Base-by-base conservation (phyloP, 2,797 vertebrate genomes). In the Centropyge bicolor region DNA sequence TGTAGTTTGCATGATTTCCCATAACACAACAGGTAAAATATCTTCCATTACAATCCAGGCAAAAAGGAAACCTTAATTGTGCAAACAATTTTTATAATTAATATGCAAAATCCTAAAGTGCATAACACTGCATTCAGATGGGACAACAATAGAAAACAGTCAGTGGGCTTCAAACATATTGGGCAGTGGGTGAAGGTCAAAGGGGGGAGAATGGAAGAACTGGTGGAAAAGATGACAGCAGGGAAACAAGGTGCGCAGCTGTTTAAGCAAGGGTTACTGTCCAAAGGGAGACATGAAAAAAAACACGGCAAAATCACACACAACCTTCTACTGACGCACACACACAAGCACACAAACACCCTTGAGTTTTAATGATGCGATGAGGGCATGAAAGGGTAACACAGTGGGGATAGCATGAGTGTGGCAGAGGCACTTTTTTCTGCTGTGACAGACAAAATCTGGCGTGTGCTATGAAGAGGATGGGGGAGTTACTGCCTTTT, bases 381-480 rank as follows among this genome's bases (percentile, higher is more conserved):
- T 74, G 80, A 82, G 75, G 80, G 85, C 65, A 89, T 81, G 81
- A 82, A 84, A 86, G 80, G 83, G 72, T 75, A 85, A 77, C 70
- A 69, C 69, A 70, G 64, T 64, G 70, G 76, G 86, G 78, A 86
- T 55, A 62, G 70, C 73, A 62, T 36, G 66, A 75, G 76, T 76
- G 84, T 77, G 78, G 76, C 62, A 85, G 85, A 91, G 84, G 85
- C 86, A 83, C 78, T 87, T 89, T 90, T 92, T 93, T 89, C 70
- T 91, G 89, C 91, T 89, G 84, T 90, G 75, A 88, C 86, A 83
- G 83, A 89, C 82, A 85, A 87, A 93, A 86, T 86, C 71, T 87
- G 83, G 71, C 78, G 74, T 71, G 73, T 78, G 56, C 59, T 82
- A 54, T 19, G 31, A 81, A 71, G 48, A 82, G 49, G 61, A 73